These are phyloP conservation scores for Tragelaphus imberbis DNA, from an alignment of 2,113 vertebrate genomes.

Conservation along the genomic window DNA sequence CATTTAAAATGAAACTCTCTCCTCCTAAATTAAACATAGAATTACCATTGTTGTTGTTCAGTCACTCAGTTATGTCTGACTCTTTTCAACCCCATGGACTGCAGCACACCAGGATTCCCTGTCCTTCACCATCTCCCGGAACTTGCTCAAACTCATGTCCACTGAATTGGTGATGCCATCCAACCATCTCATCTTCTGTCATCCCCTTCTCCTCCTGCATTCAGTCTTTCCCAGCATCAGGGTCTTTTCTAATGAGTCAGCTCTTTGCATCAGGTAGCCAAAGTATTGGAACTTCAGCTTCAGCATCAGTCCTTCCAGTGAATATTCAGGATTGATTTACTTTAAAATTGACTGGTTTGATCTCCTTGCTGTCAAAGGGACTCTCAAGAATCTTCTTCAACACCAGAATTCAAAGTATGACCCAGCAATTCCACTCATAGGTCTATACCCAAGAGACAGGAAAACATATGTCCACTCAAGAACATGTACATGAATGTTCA, in stretches of 20 bases:
- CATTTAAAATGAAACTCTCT: not conserved
- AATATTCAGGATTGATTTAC: not conserved
- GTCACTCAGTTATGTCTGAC: not conserved
- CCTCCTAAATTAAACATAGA: not conserved
- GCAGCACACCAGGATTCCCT: not conserved
- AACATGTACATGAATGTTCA: not conserved
- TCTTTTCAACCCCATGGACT: not conserved
- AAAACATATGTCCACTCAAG: not conserved
- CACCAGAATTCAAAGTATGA: not conserved
- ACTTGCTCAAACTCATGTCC: not conserved
- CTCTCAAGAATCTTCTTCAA: not conserved
- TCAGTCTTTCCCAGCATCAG: not conserved
- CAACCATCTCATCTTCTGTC: not conserved
- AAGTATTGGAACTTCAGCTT: not conserved
- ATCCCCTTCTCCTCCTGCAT: rapidly evolving
- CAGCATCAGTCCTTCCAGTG: not conserved
- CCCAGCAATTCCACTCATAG: not conserved
- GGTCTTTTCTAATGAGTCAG: not conserved
- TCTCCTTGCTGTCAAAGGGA: not conserved
- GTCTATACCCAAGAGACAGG: not conserved
- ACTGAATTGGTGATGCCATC: not conserved
- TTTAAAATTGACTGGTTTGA: not conserved
- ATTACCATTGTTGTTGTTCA: not conserved
- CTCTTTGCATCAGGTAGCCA: not conserved
- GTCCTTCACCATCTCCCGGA: not conserved